Conservation (phyloP, 1,140 invertebrate species). For the Polypedilum pembai region DNA sequence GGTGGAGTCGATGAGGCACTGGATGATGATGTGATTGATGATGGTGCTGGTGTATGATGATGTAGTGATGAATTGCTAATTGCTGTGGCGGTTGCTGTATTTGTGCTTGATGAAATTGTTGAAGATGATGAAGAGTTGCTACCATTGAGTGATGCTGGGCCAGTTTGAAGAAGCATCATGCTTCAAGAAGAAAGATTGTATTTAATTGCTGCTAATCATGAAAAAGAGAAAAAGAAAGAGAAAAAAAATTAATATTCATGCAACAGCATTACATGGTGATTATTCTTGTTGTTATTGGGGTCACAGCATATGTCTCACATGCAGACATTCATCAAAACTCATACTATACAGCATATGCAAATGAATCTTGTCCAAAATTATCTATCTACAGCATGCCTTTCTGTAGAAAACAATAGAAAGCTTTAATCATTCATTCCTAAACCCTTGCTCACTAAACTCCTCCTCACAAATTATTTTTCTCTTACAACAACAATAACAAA, state of each 20-base stretch:
- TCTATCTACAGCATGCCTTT: background rate
- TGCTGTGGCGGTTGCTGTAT: background rate
- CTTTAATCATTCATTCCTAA: too few species aligned
- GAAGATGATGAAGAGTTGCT: conserved; percentile 5
- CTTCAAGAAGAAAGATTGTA: background rate
- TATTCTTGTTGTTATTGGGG: background rate
- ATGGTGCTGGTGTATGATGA: background rate
- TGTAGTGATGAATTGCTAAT: background rate
- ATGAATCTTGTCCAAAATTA: conserved; percentile 23
- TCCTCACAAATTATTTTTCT: too few species aligned
- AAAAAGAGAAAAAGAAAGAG: background rate
- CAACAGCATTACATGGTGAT: background rate
- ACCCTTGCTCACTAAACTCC: too few species aligned
- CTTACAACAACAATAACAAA: too few species aligned
- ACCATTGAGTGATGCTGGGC: conserved; percentile 21
- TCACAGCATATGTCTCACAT: background rate
- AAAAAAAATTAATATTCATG: conserved; percentile 16
- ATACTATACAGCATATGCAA: conserved; percentile 10
- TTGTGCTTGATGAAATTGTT: conserved; percentile 24
- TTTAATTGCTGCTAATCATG: background rate
- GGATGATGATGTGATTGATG: conserved; percentile 26
- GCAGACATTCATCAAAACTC: background rate
- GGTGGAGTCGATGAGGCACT: conserved; percentile 26
- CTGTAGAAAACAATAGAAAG: background rate
- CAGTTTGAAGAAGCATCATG: conserved; percentile 25